Evolutionary conservation across 2,113 vertebrate species (phyloP), one percentile per base, ranked within the genome.

Genomic region (Etia nguti): DNA sequence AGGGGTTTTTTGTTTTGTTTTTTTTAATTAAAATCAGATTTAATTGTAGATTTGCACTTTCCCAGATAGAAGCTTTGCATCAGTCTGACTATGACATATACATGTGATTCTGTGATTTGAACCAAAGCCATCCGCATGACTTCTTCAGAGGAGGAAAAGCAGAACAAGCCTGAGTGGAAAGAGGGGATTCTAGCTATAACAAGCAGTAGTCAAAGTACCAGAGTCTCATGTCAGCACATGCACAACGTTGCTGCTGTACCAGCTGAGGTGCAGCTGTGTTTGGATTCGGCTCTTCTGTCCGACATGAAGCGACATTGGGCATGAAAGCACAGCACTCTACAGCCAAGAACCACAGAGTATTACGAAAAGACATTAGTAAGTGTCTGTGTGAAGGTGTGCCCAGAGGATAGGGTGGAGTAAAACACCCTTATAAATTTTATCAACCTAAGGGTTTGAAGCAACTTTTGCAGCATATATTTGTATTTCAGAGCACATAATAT

Each of bases 211-310:
- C 16, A 4, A 82, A 92, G 90, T 90, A 93, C 59, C 34, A 8
- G 48, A 18, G 70, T 50, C 91, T 96, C 96, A 89, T 95, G 93
- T 96, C 95, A 82, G 89, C 92, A 95, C 96, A 96, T 84, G 95
- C 93, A 93, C 59, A 24, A 79, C 6, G 50, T 43, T 83, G 83
- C 90, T 52, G 80, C 79, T 70, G 85, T 80, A 93, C 93, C 95
- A 95, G 93, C 95, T 91, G 93, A 95, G 90, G 85, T 60, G 92
- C 96, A 96, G 96, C 96, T 96, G 95, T 96, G 96, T 96, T 96
- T 96, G 89, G 94, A 93, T 84, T 93, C 82, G 77, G 84, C 91
- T 85, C 89, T 82, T 91, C 83, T 34, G 91, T 70, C 89, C 36
- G 24, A 91, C 92, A 86, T n/a, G 54, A 88, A 90, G 79, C 57